A percentile compares a stretch with the other conserved stretches of the same genome.
Conservation (phyloP, 2,797 vertebrate species). For the Melanitta fusca region DNA sequence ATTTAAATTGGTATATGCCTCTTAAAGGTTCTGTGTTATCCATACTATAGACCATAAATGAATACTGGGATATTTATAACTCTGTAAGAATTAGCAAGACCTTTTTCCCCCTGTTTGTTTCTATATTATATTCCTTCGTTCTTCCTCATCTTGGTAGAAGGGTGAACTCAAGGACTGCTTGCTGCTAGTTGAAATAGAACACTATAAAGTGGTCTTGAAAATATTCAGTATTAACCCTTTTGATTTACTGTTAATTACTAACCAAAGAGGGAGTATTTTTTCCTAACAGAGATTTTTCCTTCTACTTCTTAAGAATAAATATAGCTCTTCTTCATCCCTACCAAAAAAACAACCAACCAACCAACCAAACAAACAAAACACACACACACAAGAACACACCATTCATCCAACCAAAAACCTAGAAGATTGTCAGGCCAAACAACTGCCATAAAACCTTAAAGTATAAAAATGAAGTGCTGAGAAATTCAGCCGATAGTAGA, state of each 20-base stretch:
- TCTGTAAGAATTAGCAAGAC: neutral
- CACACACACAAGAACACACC: neutral
- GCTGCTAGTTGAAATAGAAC: neutral
- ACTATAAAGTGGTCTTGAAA: neutral
- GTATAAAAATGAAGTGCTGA: neutral
- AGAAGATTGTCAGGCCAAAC: neutral
- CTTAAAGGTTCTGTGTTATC: neutral
- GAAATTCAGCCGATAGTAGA: neutral
- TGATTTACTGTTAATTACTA: neutral
- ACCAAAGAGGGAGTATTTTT: neutral
- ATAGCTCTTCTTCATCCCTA: neutral
- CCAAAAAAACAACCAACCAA: neutral
- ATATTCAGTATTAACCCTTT: neutral
- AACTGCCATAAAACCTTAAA: neutral
- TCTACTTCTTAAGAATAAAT: neutral
- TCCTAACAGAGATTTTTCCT: neutral
- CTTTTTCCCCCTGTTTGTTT: neutral
- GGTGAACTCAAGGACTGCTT: neutral
- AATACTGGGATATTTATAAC: neutral
- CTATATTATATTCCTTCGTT: neutral
- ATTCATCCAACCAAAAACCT: neutral
- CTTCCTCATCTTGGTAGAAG: neutral
- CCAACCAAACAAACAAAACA: too few species aligned
- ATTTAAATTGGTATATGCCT: neutral
- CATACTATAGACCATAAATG: rapidly evolving